Base-by-base conservation (phyloP, 2,797 vertebrate species). In the Alcedo atthis region DNA sequence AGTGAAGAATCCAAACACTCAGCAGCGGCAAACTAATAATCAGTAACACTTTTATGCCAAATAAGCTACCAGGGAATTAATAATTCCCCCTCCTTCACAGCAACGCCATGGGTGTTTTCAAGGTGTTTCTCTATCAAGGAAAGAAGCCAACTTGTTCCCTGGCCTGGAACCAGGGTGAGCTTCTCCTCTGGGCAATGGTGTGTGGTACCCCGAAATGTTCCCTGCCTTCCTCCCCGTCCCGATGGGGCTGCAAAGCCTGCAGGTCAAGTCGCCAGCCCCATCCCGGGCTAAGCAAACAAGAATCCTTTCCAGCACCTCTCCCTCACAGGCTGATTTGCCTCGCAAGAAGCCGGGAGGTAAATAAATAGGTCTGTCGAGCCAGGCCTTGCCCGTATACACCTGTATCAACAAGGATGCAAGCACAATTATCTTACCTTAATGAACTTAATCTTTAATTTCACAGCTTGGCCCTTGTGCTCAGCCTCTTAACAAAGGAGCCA, bases 391-490 rank as follows among this genome's bases (percentile, higher is more conserved):
- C 67, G 64, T 90, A 90, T 96, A 97, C 97, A 98, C 97, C 97
- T 98, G 96, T 97, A 97, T 97, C 96, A 96, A 97, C 97, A 98
- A 96, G 97, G 97, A 96, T 97, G 96, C 97, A 94, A 67, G 92
- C 97, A 93, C 97, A 97, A 98, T 98, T 98, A 97, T 97, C 97
- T 98, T 98, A 98, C 98, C 98, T 98, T 98, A 98, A 98, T 98
- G 98, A 98, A 98, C 98, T 98, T 98, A 98, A 97, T 98, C 98
- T 98, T 98, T 97, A 97, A 98, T 98, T 98, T 98, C 98, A 97
- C 97, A 98, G 97, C 98, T 97, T 97, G 98, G 98, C 98, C 97
- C 98, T 98, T 97, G 96, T 92, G 96, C 97, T 96, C 97, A 97
- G 98, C 97, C 97, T 97, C 94, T 88, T 96, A 98, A 98, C 98